Percentiles rank a stretch among this genome's conserved stretches.
phyloP scores from a whole-genome alignment of 2,888 invertebrate genomes.

The Drosophila pseudotalamancana region DNA sequence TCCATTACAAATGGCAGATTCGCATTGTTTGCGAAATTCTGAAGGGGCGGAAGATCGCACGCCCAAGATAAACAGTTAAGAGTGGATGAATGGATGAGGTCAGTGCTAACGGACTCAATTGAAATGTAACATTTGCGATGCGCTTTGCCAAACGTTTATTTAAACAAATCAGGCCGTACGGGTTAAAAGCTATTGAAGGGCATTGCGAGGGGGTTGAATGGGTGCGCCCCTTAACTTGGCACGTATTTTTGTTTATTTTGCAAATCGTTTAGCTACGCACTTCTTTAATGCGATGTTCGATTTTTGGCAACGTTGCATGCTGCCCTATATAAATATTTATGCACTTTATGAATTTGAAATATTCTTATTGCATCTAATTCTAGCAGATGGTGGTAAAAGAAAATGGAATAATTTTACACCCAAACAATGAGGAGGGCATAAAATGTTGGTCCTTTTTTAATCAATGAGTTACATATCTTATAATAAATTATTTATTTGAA shows the following conservation, averaged over 20 bases:
- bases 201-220: neutral
- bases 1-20: constrained; percentile 24
- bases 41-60: constrained; percentile 37
- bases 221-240: constrained; percentile 29
- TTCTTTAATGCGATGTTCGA: constrained; percentile 4
- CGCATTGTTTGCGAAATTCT: constrained; percentile 56
- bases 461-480: too few relatives aligned
- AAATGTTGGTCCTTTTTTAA: too few relatives aligned
- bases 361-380: neutral
- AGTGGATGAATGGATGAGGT: constrained; percentile 17
- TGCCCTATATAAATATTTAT: constrained; percentile 36
- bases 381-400: neutral
- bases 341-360: neutral
- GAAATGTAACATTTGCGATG: constrained; percentile 49
- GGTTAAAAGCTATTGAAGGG: constrained; percentile 22
- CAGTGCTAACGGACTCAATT: constrained; percentile 37
- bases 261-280: constrained; percentile 41
- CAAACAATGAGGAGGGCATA: too few relatives aligned
- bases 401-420: neutral
- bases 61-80: constrained; percentile 67
- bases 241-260: constrained; percentile 55
- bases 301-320: constrained; percentile 34
- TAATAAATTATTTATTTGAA: neutral
- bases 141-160: constrained; percentile 47
- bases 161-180: constrained; percentile 40